A percentile compares a stretch with the other conserved stretches of the same genome.
Conservation (phyloP, 2,797 vertebrate genomes). For the Discoglossus pictus region DNA sequence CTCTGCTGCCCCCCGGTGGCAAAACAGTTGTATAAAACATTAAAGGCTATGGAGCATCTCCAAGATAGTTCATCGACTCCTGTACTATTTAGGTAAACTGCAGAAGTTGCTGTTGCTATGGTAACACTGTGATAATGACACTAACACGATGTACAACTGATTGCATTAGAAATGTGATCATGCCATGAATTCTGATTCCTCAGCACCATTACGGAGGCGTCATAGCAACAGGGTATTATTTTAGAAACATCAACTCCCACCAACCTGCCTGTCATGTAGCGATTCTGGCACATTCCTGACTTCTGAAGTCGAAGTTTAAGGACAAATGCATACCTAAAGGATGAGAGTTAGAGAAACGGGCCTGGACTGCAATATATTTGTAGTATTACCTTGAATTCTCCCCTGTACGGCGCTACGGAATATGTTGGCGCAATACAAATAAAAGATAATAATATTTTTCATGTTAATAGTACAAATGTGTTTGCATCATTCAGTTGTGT, state of each 20-base stretch:
- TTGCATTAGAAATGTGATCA: constrained; percentile 37
- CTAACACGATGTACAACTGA: constrained; percentile 7
- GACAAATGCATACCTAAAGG: no score
- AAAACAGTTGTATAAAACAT: not conserved
- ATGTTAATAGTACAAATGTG: no score
- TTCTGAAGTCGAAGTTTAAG: no score
- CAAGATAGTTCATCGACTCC: not conserved
- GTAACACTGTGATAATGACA: constrained; percentile 32
- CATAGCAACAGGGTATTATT: constrained; percentile 36
- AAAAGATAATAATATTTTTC: no score
- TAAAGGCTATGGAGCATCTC: not conserved
- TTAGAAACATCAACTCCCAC: not conserved
- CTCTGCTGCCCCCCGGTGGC: constrained; percentile 27
- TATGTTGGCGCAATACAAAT: no score
- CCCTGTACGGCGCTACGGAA: no score
- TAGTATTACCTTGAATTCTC: no score
- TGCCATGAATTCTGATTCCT: constrained; percentile 2
- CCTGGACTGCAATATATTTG: no score
- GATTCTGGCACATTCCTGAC: no score
- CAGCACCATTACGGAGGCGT: constrained; percentile 2
- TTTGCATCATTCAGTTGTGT: no score
- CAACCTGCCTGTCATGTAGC: no score
- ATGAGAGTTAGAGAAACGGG: no score
- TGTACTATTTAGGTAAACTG: constrained; percentile 4
- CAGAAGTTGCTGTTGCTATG: constrained; percentile 18